Conservation (phyloP, 2,113 vertebrate genomes). For the Salvator merianae region DNA sequence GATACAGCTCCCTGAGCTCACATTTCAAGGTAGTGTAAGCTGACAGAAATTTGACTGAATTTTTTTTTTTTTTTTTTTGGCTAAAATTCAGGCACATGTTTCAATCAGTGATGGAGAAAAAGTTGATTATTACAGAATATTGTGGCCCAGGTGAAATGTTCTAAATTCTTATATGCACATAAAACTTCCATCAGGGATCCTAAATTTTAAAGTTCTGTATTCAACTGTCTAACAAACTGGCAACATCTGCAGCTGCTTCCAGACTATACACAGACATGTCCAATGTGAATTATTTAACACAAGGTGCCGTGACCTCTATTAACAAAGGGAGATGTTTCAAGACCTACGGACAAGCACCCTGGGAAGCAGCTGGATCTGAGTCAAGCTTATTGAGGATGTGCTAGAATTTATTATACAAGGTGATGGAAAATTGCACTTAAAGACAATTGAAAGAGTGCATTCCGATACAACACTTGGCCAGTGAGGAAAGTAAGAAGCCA, state of each 20-base stretch:
- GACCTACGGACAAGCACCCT: conserved; percentile 72
- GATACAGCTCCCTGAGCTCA: neutral
- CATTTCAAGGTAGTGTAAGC: neutral
- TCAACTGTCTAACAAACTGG: conserved; percentile 45
- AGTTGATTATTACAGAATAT: neutral
- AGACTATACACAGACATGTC: conserved; percentile 63
- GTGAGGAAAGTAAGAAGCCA: conserved; percentile 69
- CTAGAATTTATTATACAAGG: conserved; percentile 75
- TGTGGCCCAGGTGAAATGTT: rapidly evolving
- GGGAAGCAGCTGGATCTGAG: conserved; percentile 80
- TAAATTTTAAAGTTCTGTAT: conserved; percentile 20
- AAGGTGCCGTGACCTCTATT: conserved; percentile 84
- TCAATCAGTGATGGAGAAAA: neutral
- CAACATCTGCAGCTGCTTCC: conserved; percentile 86
- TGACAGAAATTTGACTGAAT: neutral
- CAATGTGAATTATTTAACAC: conserved; percentile 89
- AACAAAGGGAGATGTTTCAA: conserved; percentile 82
- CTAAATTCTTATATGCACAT: neutral
- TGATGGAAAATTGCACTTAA: conserved; percentile 63
- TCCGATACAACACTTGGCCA: conserved; percentile 62
- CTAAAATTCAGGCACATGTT: neutral
- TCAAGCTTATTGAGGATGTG: conserved; percentile 70
- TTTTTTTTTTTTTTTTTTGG: neutral
- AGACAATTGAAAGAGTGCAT: conserved; percentile 64
- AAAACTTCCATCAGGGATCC: too few species aligned